Evolutionary conservation across 2,888 invertebrate genomes (phyloP).

Genomic region (Euzetes globulus): DNA sequence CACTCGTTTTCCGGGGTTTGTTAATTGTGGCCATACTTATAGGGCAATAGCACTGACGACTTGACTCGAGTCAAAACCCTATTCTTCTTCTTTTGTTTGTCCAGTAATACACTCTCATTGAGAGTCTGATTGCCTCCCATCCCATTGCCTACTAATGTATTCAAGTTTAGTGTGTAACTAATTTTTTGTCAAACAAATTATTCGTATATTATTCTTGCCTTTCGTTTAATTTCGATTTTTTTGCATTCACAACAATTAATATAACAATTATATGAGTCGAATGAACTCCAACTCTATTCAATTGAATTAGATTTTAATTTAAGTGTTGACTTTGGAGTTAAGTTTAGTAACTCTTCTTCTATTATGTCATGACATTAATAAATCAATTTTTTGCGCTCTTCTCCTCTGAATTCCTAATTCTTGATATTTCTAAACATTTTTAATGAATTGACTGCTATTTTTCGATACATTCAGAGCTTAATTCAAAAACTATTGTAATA

Average conservation of each 20-base stretch:
- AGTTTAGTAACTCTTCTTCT: too few species aligned
- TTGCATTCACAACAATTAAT: background rate
- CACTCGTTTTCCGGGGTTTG: slow-evolving; percentile 14
- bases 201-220: background rate
- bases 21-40: slow-evolving; percentile 25
- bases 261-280: slow-evolving; percentile 15
- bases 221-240: background rate
- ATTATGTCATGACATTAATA: too few species aligned
- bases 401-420: too few species aligned
- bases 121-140: background rate
- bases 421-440: too few species aligned
- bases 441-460: too few species aligned
- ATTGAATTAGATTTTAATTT: background rate
- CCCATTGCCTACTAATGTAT: slow-evolving; percentile 12
- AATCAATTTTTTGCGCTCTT: too few species aligned
- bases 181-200: background rate
- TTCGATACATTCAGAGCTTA: too few species aligned
- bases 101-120: background rate
- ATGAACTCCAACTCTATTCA: slow-evolving; percentile 10
- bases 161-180: slow-evolving; percentile 16
- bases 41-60: slow-evolving; percentile 27
- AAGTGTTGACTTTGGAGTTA: slow-evolving; percentile 12
- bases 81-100: slow-evolving; percentile 3
- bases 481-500: too few species aligned
- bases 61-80: background rate